A percentile compares a stretch with the other conserved stretches of the same genome.
Conservation (phyloP, 2,113 vertebrate species). For the Pituophis catenifer region DNA sequence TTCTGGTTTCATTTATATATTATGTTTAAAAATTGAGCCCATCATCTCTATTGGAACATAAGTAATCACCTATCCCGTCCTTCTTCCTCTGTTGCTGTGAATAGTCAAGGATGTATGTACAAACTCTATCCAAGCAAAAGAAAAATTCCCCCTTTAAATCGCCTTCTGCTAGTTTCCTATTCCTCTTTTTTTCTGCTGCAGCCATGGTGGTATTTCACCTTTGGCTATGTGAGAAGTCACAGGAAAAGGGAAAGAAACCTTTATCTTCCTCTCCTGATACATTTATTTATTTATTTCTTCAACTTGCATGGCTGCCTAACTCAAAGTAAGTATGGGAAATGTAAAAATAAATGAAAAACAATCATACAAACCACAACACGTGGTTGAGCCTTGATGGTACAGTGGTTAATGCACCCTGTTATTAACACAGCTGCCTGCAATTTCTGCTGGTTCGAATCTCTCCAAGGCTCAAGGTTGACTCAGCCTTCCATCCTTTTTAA, state of each 20-base stretch:
- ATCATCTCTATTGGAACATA: not conserved
- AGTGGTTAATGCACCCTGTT: too few species aligned
- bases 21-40: not conserved
- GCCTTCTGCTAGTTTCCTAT: not conserved
- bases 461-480: too few species aligned
- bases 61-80: not conserved
- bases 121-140: not conserved
- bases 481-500: too few species aligned
- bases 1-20: not conserved
- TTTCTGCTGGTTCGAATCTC: too few species aligned
- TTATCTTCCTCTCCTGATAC: not conserved
- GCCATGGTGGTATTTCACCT: not conserved
- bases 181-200: not conserved
- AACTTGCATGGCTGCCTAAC: not conserved
- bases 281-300: not conserved
- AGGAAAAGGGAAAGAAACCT: not conserved
- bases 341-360: not conserved
- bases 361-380: too few species aligned
- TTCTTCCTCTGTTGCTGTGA: not conserved
- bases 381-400: too few species aligned
- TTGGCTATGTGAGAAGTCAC: not conserved
- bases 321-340: not conserved
- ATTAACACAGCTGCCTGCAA: too few species aligned
- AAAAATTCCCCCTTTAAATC: not conserved
- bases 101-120: not conserved